Evolutionary conservation across 2,888 invertebrate species (phyloP).

Genomic region (Hypolimnas misippus): DNA sequence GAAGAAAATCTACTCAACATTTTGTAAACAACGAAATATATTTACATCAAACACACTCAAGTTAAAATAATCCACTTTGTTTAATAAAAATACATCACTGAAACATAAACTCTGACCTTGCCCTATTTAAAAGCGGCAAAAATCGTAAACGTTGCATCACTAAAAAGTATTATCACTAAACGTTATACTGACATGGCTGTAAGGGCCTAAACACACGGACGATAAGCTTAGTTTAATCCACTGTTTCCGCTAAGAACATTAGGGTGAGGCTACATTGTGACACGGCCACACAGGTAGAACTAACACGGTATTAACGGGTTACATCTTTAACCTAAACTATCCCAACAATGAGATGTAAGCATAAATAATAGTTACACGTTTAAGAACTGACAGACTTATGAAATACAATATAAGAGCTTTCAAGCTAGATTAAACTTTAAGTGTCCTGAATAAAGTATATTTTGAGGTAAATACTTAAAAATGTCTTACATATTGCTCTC

Average conservation of each 20-base stretch:
- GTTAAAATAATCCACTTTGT: slow-evolving; percentile 2
- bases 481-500: background rate
- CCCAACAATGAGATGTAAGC: slow-evolving; percentile 4
- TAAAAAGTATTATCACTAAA: slow-evolving; percentile 4
- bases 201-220: slow-evolving; percentile 61
- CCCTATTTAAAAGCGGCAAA: background rate
- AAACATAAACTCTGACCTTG: slow-evolving; percentile 2
- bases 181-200: slow-evolving; percentile 45
- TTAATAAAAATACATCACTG: slow-evolving; percentile 5
- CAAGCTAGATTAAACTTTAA: background rate
- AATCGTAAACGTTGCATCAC: background rate
- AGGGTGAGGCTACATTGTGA: slow-evolving; percentile 5
- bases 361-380: slow-evolving; percentile 1
- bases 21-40: background rate
- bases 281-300: slow-evolving; percentile 34
- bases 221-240: slow-evolving; percentile 41
- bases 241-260: slow-evolving; percentile 40
- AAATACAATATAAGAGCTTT: background rate
- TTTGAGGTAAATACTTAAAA: background rate
- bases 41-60: background rate
- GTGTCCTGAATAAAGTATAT: background rate
- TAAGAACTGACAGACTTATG: background rate
- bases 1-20: background rate
- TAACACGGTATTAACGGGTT: slow-evolving; percentile 12
- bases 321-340: slow-evolving; percentile 10